Base-by-base conservation (phyloP, 2,888 invertebrate genomes). In the Melinaea menophilus region DNA sequence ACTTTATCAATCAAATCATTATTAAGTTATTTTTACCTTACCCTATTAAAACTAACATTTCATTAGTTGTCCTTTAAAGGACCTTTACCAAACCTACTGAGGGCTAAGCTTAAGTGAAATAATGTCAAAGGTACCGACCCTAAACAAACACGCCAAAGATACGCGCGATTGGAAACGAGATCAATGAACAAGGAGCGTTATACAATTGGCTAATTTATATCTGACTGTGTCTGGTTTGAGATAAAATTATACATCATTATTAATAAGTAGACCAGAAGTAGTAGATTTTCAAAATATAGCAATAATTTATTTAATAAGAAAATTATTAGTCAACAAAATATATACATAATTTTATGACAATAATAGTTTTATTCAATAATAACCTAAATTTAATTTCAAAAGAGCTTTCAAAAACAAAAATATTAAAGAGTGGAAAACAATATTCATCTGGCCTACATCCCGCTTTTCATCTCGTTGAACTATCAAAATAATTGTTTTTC, bases 91-190 rank as follows among this genome's bases (percentile, higher is more conserved):
- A 51, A 51, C 51, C 31, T 31, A 31, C 51, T 51, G 11, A 11
- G 70, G 71, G 67, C 69, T 72, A 68, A 66, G 62, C 58, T 56
- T 51, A 59, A 62, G 64, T 62, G 61, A 69, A 72, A 71, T 70
- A 71, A 71, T 66, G 64, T 65, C 69, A 56, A 67, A 69, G 65
- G 64, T 65, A 63, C 56, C 41, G 55, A 55, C 63, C 71, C 71
- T 69, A 71, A 72, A 61, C 61, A 71, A 69, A 71, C 67, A 71
- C 54, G 62, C 7, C 51, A 64, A 61, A 63, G 58, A 56, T 61
- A 62, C 54, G 62, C 51, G 22, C 31, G 51, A 51, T 51, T 65
- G 55, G 59, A 54, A 57, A 5, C 41, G 51, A 59, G 63, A 63
- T 57, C 56, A 55, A 5, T 51, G 47, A 55, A 57, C 22, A 31